phyloP scores from a whole-genome alignment of 1,140 invertebrate species.

The Procambarus virginalis region DNA sequence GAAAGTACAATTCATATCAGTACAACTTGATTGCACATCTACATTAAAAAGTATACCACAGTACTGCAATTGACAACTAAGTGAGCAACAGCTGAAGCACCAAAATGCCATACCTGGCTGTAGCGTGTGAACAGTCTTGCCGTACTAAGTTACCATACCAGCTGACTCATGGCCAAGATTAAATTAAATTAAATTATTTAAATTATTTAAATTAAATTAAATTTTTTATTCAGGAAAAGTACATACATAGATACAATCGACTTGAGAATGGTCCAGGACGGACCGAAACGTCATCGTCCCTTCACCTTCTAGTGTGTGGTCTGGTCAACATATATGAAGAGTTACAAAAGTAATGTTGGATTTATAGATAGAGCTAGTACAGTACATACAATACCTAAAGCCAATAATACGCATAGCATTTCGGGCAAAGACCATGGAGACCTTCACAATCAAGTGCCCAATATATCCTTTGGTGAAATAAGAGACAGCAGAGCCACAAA shows the following conservation, averaged over 20 bases:
- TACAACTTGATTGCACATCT: not conserved
- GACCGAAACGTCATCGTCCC: too few species aligned
- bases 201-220: too few species aligned
- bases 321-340: too few species aligned
- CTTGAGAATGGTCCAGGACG: too few species aligned
- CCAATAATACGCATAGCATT: too few species aligned
- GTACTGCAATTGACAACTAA: not conserved
- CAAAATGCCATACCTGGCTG: slow-evolving; percentile 76
- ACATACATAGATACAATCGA: too few species aligned
- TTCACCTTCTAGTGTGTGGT: too few species aligned
- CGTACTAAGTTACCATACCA: slow-evolving; percentile 82
- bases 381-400: too few species aligned
- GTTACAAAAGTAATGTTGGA: too few species aligned
- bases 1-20: not conserved
- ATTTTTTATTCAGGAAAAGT: too few species aligned
- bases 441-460: slow-evolving; percentile 85
- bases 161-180: slow-evolving; percentile 88
- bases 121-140: slow-evolving; percentile 84
- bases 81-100: not conserved
- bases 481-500: slow-evolving; percentile 97
- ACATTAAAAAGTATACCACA: not conserved
- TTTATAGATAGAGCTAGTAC: too few species aligned
- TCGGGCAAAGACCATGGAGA: slow-evolving; percentile 92
- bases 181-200: too few species aligned
- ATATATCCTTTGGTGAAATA: slow-evolving; percentile 90